These are phyloP conservation scores for Octonoba sinensis DNA, from an alignment of 2,888 invertebrate genomes.

Conservation along the genomic window DNA sequence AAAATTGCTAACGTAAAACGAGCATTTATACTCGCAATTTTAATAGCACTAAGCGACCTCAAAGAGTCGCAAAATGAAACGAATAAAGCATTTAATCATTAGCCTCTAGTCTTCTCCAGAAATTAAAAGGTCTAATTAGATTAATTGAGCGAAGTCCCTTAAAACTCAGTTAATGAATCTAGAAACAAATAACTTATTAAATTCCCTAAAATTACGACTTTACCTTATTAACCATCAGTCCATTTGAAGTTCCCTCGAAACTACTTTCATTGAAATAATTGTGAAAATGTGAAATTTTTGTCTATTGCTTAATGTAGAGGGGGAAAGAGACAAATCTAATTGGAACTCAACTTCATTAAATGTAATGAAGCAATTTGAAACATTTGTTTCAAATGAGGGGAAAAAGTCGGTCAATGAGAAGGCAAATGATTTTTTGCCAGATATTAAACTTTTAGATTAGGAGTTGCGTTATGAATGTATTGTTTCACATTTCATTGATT, in stretches of 20 bases:
- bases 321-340: neutral
- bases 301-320: neutral
- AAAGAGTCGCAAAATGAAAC: slow-evolving; percentile 27
- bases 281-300: slow-evolving; percentile 12
- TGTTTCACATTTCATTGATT: too few species aligned
- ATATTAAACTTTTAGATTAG: too few species aligned
- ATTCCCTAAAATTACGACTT: slow-evolving; percentile 7
- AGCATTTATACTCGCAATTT: neutral
- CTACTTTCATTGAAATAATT: neutral
- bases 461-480: too few species aligned
- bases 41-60: slow-evolving; percentile 5
- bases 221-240: slow-evolving; percentile 4
- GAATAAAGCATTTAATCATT: neutral
- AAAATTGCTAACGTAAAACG: too few species aligned
- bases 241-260: neutral
- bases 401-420: too few species aligned
- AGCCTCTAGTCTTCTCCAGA: slow-evolving; percentile 4
- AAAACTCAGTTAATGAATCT: slow-evolving; percentile 15
- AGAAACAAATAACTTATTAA: slow-evolving; percentile 30
- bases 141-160: slow-evolving; percentile 23
- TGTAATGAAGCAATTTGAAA: neutral
- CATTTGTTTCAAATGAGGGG: too few species aligned
- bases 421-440: too few species aligned
- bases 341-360: neutral
- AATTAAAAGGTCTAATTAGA: slow-evolving; percentile 33